phyloP scores from a whole-genome alignment of 92 coral and sea anemone species.

The Paramuricea clavata region DNA sequence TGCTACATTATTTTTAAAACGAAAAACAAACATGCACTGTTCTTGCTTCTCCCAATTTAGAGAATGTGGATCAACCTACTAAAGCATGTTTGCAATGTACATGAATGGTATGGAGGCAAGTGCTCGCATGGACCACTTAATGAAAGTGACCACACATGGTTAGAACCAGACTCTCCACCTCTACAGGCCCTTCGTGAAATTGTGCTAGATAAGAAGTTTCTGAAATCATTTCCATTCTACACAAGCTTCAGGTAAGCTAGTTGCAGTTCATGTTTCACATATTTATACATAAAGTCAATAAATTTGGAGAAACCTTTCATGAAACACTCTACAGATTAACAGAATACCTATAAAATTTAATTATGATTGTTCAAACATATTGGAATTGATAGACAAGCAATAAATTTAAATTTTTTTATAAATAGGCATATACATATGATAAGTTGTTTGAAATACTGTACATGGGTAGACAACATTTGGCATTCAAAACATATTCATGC shows the following conservation, averaged over 20 bases:
- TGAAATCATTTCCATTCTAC: slow-evolving; percentile 52
- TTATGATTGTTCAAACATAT: too few relatives aligned
- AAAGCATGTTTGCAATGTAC: slow-evolving; percentile 34
- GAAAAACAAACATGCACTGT: too few relatives aligned
- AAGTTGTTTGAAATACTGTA: too few relatives aligned
- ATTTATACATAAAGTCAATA: too few relatives aligned
- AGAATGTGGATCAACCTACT: slow-evolving; percentile 46
- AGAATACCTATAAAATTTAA: too few relatives aligned
- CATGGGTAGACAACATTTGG: too few relatives aligned
- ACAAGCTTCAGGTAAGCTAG: slow-evolving; percentile 24
- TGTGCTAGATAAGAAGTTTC: slow-evolving; percentile 17
- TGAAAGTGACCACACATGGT: slow-evolving; percentile 18
- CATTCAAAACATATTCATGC: too few relatives aligned
- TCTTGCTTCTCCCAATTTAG: not conserved
- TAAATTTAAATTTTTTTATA: too few relatives aligned
- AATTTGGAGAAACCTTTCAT: too few relatives aligned
- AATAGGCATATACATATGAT: too few relatives aligned
- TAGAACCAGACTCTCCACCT: slow-evolving; percentile 31
- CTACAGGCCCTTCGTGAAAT: slow-evolving; percentile 50
- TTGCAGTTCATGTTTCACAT: not conserved
- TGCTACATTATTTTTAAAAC: not conserved
- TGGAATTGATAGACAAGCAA: too few relatives aligned
- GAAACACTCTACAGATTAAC: too few relatives aligned
- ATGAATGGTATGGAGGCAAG: slow-evolving; percentile 44
- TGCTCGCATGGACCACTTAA: slow-evolving; percentile 32